Base-by-base conservation (phyloP, 1,140 invertebrate genomes). In the Temnothorax longispinosus region DNA sequence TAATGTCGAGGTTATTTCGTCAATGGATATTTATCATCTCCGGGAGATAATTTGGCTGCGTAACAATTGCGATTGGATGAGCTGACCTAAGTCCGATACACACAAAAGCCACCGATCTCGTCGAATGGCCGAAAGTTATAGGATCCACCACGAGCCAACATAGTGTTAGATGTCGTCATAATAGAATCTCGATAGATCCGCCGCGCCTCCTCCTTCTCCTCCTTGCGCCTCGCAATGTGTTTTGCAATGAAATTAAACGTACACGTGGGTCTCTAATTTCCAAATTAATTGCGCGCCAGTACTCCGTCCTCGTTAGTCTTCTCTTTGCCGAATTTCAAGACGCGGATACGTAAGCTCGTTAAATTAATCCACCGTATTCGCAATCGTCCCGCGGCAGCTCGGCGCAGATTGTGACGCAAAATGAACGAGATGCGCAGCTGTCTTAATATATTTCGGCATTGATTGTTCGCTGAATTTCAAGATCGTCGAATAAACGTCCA, bases 161-260 rank as follows among this genome's bases (percentile, higher is more conserved):
- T n/a, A n/a, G 35, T 50, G 18, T 84, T 87, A 65, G 75, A 54
- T 2, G n/a, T 54, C n/a, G 21, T 75, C 21, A 60, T 75, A 76
- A 88, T 75, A 67, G 50, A 54, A n/a, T 67, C 10, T n/a, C 82
- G 52, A 80, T 86, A 85, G 74, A 47, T 62, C 8, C 38, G 47
- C 18, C 27, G 15, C 60, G 15, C 10, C 64, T 41, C 1, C 38
- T 5, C 2, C 52, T 44, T 13, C 8, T 75, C 6, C 21, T 32
- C 5, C 21, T 38, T n/a, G 11, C 18, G 3, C 5, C 38, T 11
- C n/a, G 35, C 56, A 50, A 50, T 35, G 7, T 62, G 7, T 90
- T 88, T 86, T 77, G 87, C 35, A 87, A 90, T 35, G 15, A 47
- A 85, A 85, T 74, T 62, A 35, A 81, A 78, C 35, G 2, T 47